Base-by-base conservation (phyloP, 2,797 vertebrate species). In the Mormyrops attenuatus region DNA sequence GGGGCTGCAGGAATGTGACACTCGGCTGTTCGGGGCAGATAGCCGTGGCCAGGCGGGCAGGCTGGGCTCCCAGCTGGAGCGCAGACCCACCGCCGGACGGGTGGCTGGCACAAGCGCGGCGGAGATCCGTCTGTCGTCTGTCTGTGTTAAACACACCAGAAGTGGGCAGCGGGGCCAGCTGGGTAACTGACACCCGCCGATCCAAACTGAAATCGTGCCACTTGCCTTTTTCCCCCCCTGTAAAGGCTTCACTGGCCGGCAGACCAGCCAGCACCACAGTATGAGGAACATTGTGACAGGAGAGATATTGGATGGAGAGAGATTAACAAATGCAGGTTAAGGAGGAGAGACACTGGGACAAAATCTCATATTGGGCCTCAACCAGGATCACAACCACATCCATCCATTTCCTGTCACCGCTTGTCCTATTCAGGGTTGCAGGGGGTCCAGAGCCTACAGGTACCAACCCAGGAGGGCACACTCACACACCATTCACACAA, bases 1-100 rank as follows among this genome's bases (percentile, higher is more conserved):
- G 85, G 22, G n/a, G 57, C 50, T 55, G 30, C 50, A 22, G 82
- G 91, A 93, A 94, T 52, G 82, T 84, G 89, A 93, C 87, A 89
- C 92, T 89, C 77, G 85, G 63, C 47, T 84, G 91, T 91, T 92
- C 91, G 92, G 80, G 86, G 63, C 84, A 88, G 57, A 73, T 88
- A 57, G 66, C 77, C 1, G 53, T 3, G 5, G 26, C 88, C 80
- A 47, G 44, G 26, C 7, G n/a, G 44, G 53, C n/a, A 63, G 63
- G 6, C 15, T 30, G 44, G 26, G 15, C 22, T 34, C 22, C 17
- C 30, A 6, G 22, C 52, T 47, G 49, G 41, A 13, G 41, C 26
- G 15, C 49, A 5, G 26, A 26, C 22, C 66, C 80, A 4, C 26
- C 9, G 47, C 44, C 47, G 52, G 30, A 38, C 4, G 38, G 38